Conservation (phyloP, 2,113 vertebrate genomes). For the Saguinus imperator region DNA sequence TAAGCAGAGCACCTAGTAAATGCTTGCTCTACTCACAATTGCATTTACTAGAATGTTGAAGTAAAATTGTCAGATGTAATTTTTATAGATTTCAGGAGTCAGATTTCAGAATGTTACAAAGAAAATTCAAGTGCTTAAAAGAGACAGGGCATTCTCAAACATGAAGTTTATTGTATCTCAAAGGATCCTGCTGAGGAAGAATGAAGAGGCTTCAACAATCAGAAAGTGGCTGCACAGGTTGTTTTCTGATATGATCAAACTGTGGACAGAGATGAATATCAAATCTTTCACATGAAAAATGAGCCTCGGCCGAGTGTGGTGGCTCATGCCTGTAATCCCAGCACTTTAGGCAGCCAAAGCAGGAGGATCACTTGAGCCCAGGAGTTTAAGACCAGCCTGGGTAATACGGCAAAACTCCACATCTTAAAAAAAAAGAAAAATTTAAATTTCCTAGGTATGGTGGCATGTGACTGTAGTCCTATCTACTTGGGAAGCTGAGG, state of each 20-base stretch:
- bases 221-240: neutral
- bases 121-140: neutral
- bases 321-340: neutral
- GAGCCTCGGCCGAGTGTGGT: neutral
- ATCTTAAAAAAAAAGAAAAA: too few relatives aligned
- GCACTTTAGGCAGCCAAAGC: neutral
- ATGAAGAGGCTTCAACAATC: neutral
- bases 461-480: too few relatives aligned
- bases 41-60: neutral
- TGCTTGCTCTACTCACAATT: neutral
- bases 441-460: too few relatives aligned
- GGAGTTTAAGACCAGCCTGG: neutral
- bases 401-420: too few relatives aligned
- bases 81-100: neutral
- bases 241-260: neutral
- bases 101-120: neutral
- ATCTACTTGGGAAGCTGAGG: too few relatives aligned
- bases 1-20: neutral
- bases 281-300: neutral
- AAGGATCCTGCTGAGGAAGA: neutral
- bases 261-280: neutral
- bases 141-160: neutral
- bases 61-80: neutral
- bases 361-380: neutral
- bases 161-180: neutral